phyloP scores from a whole-genome alignment of 1,140 invertebrate genomes.

The Mylabris phalerata region DNA sequence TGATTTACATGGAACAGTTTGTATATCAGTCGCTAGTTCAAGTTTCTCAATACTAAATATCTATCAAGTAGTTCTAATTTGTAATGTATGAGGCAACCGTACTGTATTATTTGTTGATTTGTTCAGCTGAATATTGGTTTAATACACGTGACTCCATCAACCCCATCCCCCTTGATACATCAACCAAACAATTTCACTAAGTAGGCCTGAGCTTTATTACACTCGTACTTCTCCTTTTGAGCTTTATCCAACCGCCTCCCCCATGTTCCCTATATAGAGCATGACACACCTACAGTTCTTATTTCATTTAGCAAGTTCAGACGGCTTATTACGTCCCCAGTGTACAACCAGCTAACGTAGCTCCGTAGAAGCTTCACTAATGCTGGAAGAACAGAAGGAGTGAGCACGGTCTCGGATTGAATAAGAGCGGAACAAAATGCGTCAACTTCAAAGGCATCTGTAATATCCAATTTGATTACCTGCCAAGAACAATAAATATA shows the following conservation, averaged over 20 bases:
- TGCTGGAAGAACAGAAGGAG: conserved; percentile 1
- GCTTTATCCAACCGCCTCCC: conserved; percentile 1
- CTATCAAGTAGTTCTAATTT: too few relatives aligned
- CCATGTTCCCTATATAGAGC: neutral
- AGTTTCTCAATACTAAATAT: too few relatives aligned
- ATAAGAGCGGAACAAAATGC: conserved; percentile 3
- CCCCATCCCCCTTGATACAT: neutral
- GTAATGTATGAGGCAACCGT: too few relatives aligned
- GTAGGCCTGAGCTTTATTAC: conserved; percentile 17
- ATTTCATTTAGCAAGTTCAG: conserved; percentile 20
- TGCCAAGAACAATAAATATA: too few relatives aligned
- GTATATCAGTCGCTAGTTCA: too few relatives aligned
- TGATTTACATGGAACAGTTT: too few relatives aligned
- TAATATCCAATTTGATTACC: too few relatives aligned
- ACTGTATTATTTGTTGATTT: too few relatives aligned
- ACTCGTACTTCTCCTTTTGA: conserved; percentile 1
- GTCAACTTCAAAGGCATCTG: too few relatives aligned
- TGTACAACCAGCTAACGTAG: neutral
- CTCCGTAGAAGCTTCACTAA: conserved; percentile 12
- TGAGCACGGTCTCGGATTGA: neutral
- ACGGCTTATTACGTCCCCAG: conserved; percentile 10
- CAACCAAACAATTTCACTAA: conserved; percentile 10
- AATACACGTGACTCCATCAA: too few relatives aligned
- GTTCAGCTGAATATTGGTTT: too few relatives aligned
- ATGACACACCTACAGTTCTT: conserved; percentile 26